Base-by-base conservation (phyloP, 2,888 invertebrate genomes). In the Thymelicus sylvestris region DNA sequence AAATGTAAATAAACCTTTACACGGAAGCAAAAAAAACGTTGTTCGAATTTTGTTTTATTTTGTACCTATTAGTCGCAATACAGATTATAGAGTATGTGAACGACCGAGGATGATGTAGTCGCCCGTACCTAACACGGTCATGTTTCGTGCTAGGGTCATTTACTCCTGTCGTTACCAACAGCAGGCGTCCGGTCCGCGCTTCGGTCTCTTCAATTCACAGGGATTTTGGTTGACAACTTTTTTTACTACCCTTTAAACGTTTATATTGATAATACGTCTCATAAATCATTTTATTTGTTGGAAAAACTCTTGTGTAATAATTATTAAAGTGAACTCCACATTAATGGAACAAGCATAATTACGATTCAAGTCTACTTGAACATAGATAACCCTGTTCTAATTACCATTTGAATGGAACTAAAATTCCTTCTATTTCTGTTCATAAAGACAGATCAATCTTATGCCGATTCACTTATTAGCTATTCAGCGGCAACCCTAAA, bases 91-190 rank as follows among this genome's bases (percentile, higher is more conserved):
- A 68, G 52, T 63, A 67, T 39, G 48, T 39, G 31, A 63, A 55
- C 31, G 44, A 55, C 52, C 55, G 68, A 50, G 62, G 41, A 52
- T 59, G 55, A 63, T 67, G 59, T 59, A 70, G 73, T 77, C 75
- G 73, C 75, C 73, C 73, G 69, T 70, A 75, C 73, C 76, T 78
- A 79, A 77, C 79, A 81, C 78, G 84, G 83, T 82, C 82, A 79
- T 87, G 86, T 88, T 85, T 84, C 83, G 82, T 82, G 81, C 79
- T 78, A 82, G 83, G 84, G 83, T 87, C 87, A 87, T 90, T 88
- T 86, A 78, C 81, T 76, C 78, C 80, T 84, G 77, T 85, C 89
- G 87, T 91, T 88, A 86, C 81, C 78, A 80, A 74, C 89, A 90
- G 74, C 87, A 86, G 88, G 85, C 85, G 84, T 79, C 81, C 72